Evolutionary conservation across 2,888 invertebrate genomes (phyloP).

Genomic region (Keiferia lycopersicella): DNA sequence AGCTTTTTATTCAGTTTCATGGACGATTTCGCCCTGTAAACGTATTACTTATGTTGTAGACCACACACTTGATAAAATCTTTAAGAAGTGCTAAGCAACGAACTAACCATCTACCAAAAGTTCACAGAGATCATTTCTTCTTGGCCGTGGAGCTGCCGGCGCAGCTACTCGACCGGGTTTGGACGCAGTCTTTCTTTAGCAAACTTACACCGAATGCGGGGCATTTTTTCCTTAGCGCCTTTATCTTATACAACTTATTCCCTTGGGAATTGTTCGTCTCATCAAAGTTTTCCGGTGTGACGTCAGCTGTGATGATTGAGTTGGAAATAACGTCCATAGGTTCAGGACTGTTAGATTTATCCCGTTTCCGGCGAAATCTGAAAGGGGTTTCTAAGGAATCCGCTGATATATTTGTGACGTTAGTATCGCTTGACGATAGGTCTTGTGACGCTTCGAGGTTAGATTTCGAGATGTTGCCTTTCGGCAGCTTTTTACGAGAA

Average conservation of each 20-base stretch:
- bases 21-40: no score
- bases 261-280: constrained; percentile 76
- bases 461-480: constrained; percentile 55
- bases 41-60: no score
- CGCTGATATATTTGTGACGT: constrained; percentile 73
- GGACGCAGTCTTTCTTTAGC: constrained; percentile 71
- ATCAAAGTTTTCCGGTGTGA: constrained; percentile 70
- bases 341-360: constrained; percentile 71
- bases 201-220: constrained; percentile 68
- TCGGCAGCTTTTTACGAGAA: constrained; percentile 69
- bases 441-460: constrained; percentile 66
- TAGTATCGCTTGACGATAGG: constrained; percentile 75
- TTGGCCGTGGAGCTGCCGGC: constrained; percentile 68
- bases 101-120: constrained; percentile 35
- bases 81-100: constrained; percentile 43
- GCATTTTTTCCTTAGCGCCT: constrained; percentile 72
- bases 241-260: constrained; percentile 75
- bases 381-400: constrained; percentile 74
- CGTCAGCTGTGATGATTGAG: constrained; percentile 69
- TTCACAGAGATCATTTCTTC: constrained; percentile 75
- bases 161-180: constrained; percentile 73
- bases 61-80: constrained; percentile 36
- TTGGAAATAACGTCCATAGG: constrained; percentile 73
- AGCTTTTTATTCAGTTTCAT: no score
- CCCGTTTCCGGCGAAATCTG: constrained; percentile 71